Evolutionary conservation across 2,113 vertebrate genomes (phyloP).

Genomic region (Zingel zingel): DNA sequence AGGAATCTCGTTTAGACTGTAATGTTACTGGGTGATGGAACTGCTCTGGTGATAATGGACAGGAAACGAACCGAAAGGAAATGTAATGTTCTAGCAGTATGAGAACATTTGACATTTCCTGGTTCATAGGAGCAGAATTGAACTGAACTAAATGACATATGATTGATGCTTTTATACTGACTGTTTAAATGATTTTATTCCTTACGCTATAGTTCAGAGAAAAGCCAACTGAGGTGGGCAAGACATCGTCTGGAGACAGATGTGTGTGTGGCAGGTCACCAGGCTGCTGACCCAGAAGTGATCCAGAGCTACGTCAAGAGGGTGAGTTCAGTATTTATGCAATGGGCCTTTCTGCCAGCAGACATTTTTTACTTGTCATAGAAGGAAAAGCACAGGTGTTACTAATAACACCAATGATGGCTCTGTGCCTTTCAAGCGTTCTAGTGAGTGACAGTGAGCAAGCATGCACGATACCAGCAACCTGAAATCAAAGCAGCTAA

Average conservation of each 20-base stretch:
- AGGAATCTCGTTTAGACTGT: constrained; percentile 28
- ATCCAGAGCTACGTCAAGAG: constrained; percentile 93
- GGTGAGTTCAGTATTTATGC: constrained; percentile 81
- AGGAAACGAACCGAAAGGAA: constrained; percentile 29
- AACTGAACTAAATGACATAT: constrained; percentile 11
- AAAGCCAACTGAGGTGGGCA: constrained; percentile 73
- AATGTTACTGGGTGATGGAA: constrained; percentile 45
- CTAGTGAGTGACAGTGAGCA: too few relatives aligned
- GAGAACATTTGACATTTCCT: constrained; percentile 22
- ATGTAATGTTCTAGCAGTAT: constrained; percentile 6
- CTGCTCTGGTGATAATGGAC: constrained; percentile 44
- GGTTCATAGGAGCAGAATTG: constrained; percentile 23
- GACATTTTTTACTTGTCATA: too few relatives aligned
- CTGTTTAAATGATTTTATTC: constrained; percentile 9
- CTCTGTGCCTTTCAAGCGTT: too few relatives aligned
- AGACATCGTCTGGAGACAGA: constrained; percentile 88
- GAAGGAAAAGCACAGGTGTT: too few relatives aligned
- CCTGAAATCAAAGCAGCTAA: too few relatives aligned
- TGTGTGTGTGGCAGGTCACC: constrained; percentile 87
- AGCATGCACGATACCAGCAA: too few relatives aligned
- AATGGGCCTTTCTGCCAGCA: neutral
- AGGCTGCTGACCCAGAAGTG: constrained; percentile 87
- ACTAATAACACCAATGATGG: too few relatives aligned
- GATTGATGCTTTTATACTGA: neutral
- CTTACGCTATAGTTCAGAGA: constrained; percentile 70